A percentile compares a stretch with the other conserved stretches of the same genome.
These are phyloP conservation scores for Herpailurus yagouaroundi DNA, from an alignment of 2,113 vertebrate species.

Conservation along the genomic window DNA sequence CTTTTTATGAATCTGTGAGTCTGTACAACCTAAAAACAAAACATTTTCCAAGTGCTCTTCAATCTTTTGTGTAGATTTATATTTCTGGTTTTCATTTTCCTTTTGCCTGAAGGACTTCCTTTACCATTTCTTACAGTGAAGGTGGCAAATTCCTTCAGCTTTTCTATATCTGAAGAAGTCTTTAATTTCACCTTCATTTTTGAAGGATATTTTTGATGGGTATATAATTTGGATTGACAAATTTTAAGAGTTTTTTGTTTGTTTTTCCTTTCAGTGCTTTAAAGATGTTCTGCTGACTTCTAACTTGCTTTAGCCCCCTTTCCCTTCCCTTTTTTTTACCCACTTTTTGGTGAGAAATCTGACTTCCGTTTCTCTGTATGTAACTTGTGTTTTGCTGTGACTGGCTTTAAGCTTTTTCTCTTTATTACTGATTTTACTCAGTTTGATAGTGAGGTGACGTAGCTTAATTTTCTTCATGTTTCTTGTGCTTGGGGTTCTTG, in stretches of 20 bases:
- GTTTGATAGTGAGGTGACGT: background rate
- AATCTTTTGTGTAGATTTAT: conserved; percentile 27
- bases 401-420: background rate
- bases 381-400: background rate
- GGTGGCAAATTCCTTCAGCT: background rate
- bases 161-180: background rate
- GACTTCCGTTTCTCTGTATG: background rate
- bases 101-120: background rate
- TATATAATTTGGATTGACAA: background rate
- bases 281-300: background rate
- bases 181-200: conserved; percentile 12
- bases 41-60: background rate
- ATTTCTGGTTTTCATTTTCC: background rate
- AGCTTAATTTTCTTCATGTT: background rate
- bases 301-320: background rate
- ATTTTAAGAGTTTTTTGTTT: background rate
- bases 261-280: background rate
- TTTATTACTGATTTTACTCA: conserved; percentile 5
- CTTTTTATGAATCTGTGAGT: background rate
- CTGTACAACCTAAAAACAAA: background rate
- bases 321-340: accelerated
- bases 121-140: background rate
- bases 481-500: background rate
- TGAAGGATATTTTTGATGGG: conserved; percentile 16
- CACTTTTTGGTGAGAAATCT: background rate